Evolutionary conservation across 2,888 invertebrate genomes (phyloP).

Genomic region (Nasonia oneida): DNA sequence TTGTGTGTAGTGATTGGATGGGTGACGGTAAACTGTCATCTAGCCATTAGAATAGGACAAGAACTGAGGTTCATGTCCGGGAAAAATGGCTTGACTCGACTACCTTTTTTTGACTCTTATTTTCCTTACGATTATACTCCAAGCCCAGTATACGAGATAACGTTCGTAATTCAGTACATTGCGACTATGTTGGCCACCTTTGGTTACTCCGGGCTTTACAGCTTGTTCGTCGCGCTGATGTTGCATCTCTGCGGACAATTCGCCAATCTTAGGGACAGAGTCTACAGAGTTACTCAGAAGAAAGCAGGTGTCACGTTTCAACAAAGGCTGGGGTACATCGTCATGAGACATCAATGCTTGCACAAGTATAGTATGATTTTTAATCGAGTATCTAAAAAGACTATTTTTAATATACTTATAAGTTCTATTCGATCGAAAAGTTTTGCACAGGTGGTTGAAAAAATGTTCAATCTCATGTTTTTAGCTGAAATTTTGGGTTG

Average conservation of each 20-base stretch:
- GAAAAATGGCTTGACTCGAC: constrained; percentile 3
- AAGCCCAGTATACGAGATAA: constrained; percentile 24
- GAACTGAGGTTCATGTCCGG: background rate
- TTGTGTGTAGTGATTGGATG: constrained; percentile 9
- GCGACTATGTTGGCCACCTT: background rate
- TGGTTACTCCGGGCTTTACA: constrained; percentile 36
- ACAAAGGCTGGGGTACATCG: background rate
- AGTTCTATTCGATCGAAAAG: constrained; percentile 58
- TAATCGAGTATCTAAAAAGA: background rate
- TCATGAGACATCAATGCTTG: background rate
- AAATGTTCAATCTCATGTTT: constrained; percentile 69
- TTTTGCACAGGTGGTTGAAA: constrained; percentile 66
- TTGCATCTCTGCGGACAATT: constrained; percentile 52
- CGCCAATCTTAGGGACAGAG: constrained; percentile 40
- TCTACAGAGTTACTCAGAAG: background rate
- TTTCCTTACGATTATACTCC: background rate
- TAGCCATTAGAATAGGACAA: constrained; percentile 15
- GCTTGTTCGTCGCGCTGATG: constrained; percentile 44
- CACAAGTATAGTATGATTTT: background rate
- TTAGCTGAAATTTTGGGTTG: constrained; percentile 68
- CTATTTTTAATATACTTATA: background rate
- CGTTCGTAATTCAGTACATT: constrained; percentile 4
- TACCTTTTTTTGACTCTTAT: constrained; percentile 28
- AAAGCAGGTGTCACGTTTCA: background rate
- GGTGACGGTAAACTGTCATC: constrained; percentile 14